Conservation (phyloP, 1,140 invertebrate genomes). For the Lasioglossum albipes region DNA sequence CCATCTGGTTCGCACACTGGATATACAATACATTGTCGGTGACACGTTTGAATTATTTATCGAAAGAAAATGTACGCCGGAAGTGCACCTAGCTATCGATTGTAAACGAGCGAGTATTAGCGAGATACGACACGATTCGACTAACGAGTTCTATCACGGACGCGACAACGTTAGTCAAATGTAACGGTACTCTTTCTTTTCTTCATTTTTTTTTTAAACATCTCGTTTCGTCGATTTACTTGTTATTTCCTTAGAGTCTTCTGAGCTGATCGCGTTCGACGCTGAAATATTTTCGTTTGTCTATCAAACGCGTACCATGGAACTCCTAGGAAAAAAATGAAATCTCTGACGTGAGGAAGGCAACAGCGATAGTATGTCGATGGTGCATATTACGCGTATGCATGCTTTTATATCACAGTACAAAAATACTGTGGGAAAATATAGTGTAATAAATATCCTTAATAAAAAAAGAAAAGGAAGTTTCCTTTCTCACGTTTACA, state of each 20-base stretch:
- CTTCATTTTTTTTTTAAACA: neutral
- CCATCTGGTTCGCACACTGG: neutral
- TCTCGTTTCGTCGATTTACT: neutral
- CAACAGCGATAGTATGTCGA: conserved; percentile 23
- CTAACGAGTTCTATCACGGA: neutral
- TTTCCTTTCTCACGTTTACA: conserved; percentile 41
- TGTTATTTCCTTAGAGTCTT: neutral
- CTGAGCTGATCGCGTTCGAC: neutral
- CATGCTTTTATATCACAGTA: conserved; percentile 41
- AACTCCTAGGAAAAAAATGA: neutral
- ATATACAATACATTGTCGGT: neutral
- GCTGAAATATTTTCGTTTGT: neutral
- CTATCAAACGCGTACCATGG: neutral
- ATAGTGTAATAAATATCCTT: conserved; percentile 38
- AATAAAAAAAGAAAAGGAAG: conserved; percentile 41
- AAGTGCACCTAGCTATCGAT: neutral
- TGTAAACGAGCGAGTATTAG: neutral
- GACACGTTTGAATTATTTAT: neutral
- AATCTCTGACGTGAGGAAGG: conserved; percentile 42
- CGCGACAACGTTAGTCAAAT: neutral
- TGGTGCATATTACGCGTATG: conserved; percentile 16
- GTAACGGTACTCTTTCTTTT: neutral
- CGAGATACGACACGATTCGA: conserved; percentile 10
- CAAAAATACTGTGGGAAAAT: conserved; percentile 46
- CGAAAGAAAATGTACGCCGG: neutral